Base-by-base conservation (phyloP, 1,140 invertebrate species). In the Psilanteris sp. region DNA sequence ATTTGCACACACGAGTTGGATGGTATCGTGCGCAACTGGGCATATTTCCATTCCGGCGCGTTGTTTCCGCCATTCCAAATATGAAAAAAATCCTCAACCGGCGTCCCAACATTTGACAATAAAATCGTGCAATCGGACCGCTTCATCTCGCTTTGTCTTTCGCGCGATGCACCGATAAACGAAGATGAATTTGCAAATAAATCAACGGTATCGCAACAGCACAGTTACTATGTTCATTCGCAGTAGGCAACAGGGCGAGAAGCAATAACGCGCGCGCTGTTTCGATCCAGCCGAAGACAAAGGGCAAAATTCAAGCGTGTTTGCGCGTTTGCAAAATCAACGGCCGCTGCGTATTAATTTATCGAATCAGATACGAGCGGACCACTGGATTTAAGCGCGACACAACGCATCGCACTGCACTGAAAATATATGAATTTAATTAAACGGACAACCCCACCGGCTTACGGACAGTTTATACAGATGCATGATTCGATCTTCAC, bases 401-500 rank as follows among this genome's bases (percentile, higher is more conserved):
- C 41, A 14, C 15, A 43, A 24, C 54, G 61, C 75, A 80, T 74
- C 71, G 74, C 62, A 43, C 73, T 77, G 75, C 75, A 79, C 16
- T 44, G 79, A 80, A 82, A 88, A 81, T 79, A 77, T 67, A 81
- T 82, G 82, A 85, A 87, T 88, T 87, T 87, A 88, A 88, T 88
- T 87, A 88, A 87, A 86, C 77, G 72, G 66, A 50, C 67, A 34
- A 50, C 46, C 46, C 46, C 44, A 13, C 37, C 50, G 44, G 37
- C 50, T 64, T 73, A 27, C 55, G 59, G 77, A 78, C 77, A 82
- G 77, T 79, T 82, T 71, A 50, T 73, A 70, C 72, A 77, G 77
- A 81, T 83, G 80, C 78, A 79, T 82, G 71, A 81, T 84, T 85
- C 80, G 80, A 83, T 84, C 81, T 84, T 82, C 76, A 79, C 75